phyloP scores from a whole-genome alignment of 2,888 invertebrate genomes.

The Macrophya annulata region DNA sequence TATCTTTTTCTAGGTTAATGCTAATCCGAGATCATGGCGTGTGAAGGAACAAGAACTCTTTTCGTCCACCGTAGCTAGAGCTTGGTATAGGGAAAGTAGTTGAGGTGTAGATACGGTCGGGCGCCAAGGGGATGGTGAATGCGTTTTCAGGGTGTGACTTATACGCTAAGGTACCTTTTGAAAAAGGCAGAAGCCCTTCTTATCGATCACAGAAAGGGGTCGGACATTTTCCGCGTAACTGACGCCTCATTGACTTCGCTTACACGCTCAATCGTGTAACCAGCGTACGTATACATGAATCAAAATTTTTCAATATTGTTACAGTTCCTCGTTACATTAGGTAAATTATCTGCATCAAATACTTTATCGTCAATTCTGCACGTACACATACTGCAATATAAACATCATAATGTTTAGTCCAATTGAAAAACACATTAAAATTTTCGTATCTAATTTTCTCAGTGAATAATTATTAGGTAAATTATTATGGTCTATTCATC shows the following conservation, averaged over 20 bases:
- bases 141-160: constrained; percentile 44
- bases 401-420: neutral
- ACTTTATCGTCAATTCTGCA: neutral
- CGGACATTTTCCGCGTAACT: constrained; percentile 35
- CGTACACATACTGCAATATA: neutral
- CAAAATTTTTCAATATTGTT: neutral
- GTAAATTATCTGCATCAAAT: neutral
- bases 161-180: constrained; percentile 23
- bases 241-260: constrained; percentile 46
- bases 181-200: constrained; percentile 37
- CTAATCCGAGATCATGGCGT: constrained; percentile 53
- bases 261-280: constrained; percentile 42
- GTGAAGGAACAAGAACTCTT: constrained; percentile 43
- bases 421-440: neutral
- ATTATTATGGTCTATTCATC: neutral
- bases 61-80: constrained; percentile 28
- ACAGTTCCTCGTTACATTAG: neutral
- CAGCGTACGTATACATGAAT: constrained; percentile 23
- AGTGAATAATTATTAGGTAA: neutral
- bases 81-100: constrained; percentile 38
- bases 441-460: neutral
- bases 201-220: constrained; percentile 48
- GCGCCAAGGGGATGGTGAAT: constrained; percentile 24
- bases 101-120: constrained; percentile 32
- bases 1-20: constrained; percentile 52